phyloP scores from a whole-genome alignment of 2,888 invertebrate genomes.

The Epistrophe eligans region DNA sequence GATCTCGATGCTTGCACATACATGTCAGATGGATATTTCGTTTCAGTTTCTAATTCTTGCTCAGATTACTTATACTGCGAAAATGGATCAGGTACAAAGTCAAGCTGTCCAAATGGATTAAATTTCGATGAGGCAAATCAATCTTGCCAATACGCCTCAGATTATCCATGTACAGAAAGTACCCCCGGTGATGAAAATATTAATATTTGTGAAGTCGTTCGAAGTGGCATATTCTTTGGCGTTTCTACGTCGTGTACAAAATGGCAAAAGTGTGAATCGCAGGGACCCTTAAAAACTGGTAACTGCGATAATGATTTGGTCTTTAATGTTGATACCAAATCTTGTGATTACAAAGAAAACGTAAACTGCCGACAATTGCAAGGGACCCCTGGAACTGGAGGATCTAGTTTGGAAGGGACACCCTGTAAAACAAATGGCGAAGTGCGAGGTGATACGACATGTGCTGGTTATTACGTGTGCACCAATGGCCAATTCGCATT shows the following conservation, averaged over 20 bases:
- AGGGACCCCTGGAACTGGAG: slow-evolving; percentile 45
- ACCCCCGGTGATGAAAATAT: slow-evolving; percentile 6
- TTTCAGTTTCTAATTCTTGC: slow-evolving; percentile 76
- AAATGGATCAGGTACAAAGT: slow-evolving; percentile 58
- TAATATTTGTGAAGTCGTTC: slow-evolving; percentile 75
- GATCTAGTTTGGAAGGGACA: slow-evolving; percentile 50
- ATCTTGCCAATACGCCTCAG: slow-evolving; percentile 74
- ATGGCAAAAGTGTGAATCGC: slow-evolving; percentile 77
- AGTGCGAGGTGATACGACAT: slow-evolving; percentile 65
- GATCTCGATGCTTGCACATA: slow-evolving; percentile 72
- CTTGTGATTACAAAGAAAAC: slow-evolving; percentile 76
- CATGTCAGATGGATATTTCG: slow-evolving; percentile 73
- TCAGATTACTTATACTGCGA: slow-evolving; percentile 77
- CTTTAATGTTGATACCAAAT: slow-evolving; percentile 72
- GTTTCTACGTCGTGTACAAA: slow-evolving; percentile 74
- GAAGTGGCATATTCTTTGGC: slow-evolving; percentile 76
- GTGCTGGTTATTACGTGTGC: slow-evolving; percentile 77
- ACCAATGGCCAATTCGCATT: slow-evolving; percentile 61
- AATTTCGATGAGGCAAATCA: slow-evolving; percentile 76
- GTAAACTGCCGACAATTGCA: slow-evolving; percentile 77
- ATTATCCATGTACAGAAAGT: slow-evolving; percentile 64
- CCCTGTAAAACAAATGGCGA: slow-evolving; percentile 54
- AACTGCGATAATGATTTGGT: slow-evolving; percentile 59
- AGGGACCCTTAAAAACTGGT: slow-evolving; percentile 55
- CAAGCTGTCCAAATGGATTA: slow-evolving; percentile 77